phyloP scores from a whole-genome alignment of 2,797 vertebrate species.

The Lates japonicus region DNA sequence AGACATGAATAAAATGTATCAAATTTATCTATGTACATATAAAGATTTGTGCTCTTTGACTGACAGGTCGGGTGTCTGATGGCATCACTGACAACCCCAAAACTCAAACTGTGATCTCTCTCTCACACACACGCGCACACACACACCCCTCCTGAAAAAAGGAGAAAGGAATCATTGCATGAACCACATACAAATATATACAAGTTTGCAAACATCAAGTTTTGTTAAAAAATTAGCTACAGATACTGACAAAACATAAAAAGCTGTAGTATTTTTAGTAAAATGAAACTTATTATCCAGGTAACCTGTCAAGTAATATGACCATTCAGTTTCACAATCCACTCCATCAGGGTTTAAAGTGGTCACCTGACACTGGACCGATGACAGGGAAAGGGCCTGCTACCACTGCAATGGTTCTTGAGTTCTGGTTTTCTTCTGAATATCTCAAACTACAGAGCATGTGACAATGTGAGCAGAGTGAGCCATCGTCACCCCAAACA shows the following conservation, averaged over 20 bases:
- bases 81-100: slow-evolving; percentile 30
- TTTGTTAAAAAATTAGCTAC: slow-evolving; percentile 77
- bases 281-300: slow-evolving; percentile 63
- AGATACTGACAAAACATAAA: slow-evolving; percentile 78
- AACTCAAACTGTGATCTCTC: slow-evolving; percentile 54
- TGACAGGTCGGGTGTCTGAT: slow-evolving; percentile 64
- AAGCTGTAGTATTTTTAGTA: slow-evolving; percentile 65
- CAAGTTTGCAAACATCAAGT: slow-evolving; percentile 77
- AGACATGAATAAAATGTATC: slow-evolving; percentile 73
- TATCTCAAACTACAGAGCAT: background rate
- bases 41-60: slow-evolving; percentile 86
- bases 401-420: background rate
- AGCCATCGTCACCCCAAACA: background rate
- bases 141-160: slow-evolving; percentile 50
- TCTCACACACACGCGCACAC: slow-evolving; percentile 58
- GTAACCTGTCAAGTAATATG: slow-evolving; percentile 82
- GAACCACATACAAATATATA: slow-evolving; percentile 82
- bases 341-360: slow-evolving; percentile 35
- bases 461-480: slow-evolving; percentile 12
- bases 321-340: slow-evolving; percentile 61
- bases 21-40: slow-evolving; percentile 77
- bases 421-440: background rate
- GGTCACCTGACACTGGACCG: slow-evolving; percentile 24
- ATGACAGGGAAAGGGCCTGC: slow-evolving; percentile 1
- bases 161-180: slow-evolving; percentile 65